Base-by-base conservation (phyloP, 2,113 vertebrate species). In the Platanista minor region DNA sequence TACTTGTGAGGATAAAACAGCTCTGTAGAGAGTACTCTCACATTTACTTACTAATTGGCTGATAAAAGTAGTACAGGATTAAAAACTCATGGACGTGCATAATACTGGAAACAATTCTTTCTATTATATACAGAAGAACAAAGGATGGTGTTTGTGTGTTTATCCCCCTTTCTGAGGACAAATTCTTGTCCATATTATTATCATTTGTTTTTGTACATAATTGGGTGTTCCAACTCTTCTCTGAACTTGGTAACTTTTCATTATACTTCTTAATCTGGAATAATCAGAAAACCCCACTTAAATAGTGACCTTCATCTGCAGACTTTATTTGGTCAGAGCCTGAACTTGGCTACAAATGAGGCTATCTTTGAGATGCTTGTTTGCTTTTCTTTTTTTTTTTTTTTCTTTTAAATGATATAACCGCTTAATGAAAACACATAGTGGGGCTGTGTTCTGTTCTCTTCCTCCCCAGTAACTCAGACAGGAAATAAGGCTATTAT, bases 381-480 rank as follows among this genome's bases (percentile, higher is more conserved):
- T 81, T 96, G 25, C 62, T 89, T 39, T 49, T 62, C n/a, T 49
- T 18, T 33, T 52, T 77, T 49, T 62, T 52, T 49, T 18, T 33
- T 52, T 77, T 52, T 52, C 52, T 52, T 57, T 59, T 20, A 15
- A 74, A 46, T 80, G 29, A 90, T 43, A 33, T 84, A 36, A 36
- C 66, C 78, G 20, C 86, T 80, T 69, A 81, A 43, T 87, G 72
- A 97, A 87, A 41, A 43, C 64, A 27, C 13, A 78, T 83, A 95
- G 97, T 91, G 25, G 14, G 54, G 8, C 77, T 87, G 11, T 91
- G 86, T 89, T 97, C 77, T 97, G 54, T 13, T 74, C 94, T 84
- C 77, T 85, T 82, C 85, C 57, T 94, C 94, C 93, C 92, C n/a
- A 72, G 14, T 95, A 84, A 89, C 91, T 92, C 93, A 88, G 87